Conservation (phyloP, 2,797 vertebrate genomes). For the Lagothrix lagotricha region DNA sequence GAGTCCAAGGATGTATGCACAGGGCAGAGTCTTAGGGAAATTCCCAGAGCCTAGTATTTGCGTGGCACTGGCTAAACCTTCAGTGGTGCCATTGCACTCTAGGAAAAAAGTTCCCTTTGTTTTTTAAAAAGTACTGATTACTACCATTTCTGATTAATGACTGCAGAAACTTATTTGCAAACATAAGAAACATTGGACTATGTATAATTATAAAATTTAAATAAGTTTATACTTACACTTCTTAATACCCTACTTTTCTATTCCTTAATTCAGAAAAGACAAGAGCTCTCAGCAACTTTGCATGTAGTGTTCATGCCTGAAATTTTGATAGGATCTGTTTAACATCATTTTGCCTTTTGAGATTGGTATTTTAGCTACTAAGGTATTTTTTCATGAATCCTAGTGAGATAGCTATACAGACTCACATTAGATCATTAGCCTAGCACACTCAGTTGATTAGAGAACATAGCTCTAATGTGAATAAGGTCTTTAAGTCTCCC, state of each 20-base stretch:
- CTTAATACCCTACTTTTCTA: neutral
- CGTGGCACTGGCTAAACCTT: neutral
- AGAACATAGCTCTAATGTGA: neutral
- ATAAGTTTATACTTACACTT: neutral
- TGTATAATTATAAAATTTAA: neutral
- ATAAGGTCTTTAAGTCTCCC: neutral
- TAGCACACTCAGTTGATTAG: neutral
- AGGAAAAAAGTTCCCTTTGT: neutral
- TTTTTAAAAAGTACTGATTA: neutral
- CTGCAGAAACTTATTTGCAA: neutral
- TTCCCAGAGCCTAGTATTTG: constrained; percentile 21
- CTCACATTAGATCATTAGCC: neutral
- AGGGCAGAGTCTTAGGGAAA: constrained; percentile 3
- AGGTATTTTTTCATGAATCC: neutral
- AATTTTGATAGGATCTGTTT: neutral
- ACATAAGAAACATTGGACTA: neutral
- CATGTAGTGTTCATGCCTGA: neutral
- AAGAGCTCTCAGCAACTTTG: neutral
- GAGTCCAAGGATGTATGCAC: neutral
- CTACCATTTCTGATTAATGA: neutral
- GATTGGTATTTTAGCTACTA: neutral
- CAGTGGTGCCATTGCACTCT: neutral
- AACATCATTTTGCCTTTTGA: neutral
- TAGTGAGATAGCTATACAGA: neutral
- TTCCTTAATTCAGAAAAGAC: neutral